These are phyloP conservation scores for Hyperopisus bebe DNA, from an alignment of 2,113 vertebrate genomes.

Conservation along the genomic window DNA sequence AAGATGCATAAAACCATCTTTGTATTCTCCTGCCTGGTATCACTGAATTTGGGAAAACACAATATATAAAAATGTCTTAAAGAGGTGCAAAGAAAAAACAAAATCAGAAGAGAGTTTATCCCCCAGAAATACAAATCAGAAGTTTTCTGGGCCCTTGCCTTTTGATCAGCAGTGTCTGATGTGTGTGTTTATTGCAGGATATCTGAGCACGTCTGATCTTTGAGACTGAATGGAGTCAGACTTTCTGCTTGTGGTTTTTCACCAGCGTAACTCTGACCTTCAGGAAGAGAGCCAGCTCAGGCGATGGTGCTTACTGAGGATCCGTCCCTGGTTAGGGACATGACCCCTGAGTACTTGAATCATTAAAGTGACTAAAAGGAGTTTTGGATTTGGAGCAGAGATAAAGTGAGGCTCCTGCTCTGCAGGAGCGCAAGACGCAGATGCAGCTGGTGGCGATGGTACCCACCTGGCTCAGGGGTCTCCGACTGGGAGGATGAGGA, in stretches of 20 bases:
- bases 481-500: conserved; percentile 94
- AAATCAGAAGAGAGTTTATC: neutral
- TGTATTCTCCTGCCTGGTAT: neutral
- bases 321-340: neutral
- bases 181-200: neutral
- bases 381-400: neutral
- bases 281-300: neutral
- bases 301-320: neutral
- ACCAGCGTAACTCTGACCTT: neutral
- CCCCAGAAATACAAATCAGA: neutral
- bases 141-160: neutral
- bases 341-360: neutral
- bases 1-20: neutral
- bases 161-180: neutral
- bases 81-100: neutral
- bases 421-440: neutral
- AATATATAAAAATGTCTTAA: neutral
- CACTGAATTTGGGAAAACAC: neutral
- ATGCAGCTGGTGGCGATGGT: neutral
- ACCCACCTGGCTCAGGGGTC: conserved; percentile 95
- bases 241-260: neutral
- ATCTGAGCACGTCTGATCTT: neutral
- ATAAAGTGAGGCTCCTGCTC: neutral
- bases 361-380: neutral
- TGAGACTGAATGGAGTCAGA: neutral